Evolutionary conservation across 2,797 vertebrate genomes (phyloP).

Genomic region (Esox lucius): DNA sequence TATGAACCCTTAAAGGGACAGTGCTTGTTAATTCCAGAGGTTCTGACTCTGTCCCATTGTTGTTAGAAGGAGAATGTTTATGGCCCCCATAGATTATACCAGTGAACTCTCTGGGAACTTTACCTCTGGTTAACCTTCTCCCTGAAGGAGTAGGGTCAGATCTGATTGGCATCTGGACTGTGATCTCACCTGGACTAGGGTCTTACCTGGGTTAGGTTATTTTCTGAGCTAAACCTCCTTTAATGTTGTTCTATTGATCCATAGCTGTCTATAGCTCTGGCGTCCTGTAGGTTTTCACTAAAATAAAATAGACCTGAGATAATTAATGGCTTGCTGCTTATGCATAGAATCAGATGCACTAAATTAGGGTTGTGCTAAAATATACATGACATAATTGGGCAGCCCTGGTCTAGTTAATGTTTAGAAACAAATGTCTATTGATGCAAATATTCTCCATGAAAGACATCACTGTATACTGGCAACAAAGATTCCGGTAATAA

Average conservation of each 20-base stretch:
- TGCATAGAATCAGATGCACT: too few relatives aligned
- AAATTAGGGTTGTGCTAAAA: too few relatives aligned
- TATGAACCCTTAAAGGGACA: constrained; percentile 16
- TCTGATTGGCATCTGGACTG: background rate
- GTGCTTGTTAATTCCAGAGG: constrained; percentile 14
- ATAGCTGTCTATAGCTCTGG: too few relatives aligned
- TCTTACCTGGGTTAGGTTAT: too few relatives aligned
- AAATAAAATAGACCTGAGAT: too few relatives aligned
- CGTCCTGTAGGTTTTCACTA: too few relatives aligned
- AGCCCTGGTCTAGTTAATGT: too few relatives aligned
- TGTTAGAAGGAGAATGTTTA: constrained; percentile 38
- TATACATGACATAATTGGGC: too few relatives aligned
- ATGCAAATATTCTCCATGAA: background rate
- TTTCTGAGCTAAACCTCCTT: too few relatives aligned
- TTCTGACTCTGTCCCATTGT: constrained; percentile 22
- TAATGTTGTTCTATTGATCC: too few relatives aligned
- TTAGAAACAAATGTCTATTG: background rate
- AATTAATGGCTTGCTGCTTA: too few relatives aligned
- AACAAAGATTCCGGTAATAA: background rate
- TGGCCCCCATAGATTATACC: constrained; percentile 28
- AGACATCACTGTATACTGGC: background rate
- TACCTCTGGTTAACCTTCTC: background rate
- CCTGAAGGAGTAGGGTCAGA: background rate
- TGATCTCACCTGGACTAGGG: too few relatives aligned
- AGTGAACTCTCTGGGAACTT: constrained; percentile 41